A percentile compares a stretch with the other conserved stretches of the same genome.
Evolutionary conservation across 2,797 vertebrate species (phyloP).

Genomic region (Megaceryle alcyon): DNA sequence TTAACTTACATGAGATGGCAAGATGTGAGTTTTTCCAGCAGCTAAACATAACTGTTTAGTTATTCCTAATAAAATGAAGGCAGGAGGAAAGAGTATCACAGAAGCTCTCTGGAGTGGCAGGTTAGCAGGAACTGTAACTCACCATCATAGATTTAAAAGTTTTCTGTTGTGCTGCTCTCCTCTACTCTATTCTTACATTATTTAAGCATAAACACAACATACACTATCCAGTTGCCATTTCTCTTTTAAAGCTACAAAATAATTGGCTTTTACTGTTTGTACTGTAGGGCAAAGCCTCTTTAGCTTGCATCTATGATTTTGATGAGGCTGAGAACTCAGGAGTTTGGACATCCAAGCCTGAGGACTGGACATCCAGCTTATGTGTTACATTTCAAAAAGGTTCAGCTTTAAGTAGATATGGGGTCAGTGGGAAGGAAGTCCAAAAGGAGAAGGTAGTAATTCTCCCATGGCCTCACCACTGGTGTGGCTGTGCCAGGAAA

Average conservation of each 20-base stretch:
- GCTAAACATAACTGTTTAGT: not conserved
- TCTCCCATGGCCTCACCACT: not conserved
- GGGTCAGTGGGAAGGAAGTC: not conserved
- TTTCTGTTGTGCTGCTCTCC: not conserved
- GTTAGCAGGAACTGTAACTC: not conserved
- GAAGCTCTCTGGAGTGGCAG: not conserved
- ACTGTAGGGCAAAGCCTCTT: not conserved
- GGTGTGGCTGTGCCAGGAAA: not conserved
- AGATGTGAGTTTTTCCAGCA: not conserved
- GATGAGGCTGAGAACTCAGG: not conserved
- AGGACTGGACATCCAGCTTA: not conserved
- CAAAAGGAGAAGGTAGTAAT: not conserved
- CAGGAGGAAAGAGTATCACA: not conserved
- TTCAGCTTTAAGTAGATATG: not conserved
- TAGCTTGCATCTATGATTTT: not conserved
- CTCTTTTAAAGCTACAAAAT: not conserved
- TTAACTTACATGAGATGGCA: not conserved
- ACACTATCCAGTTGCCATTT: not conserved
- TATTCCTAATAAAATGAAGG: not conserved
- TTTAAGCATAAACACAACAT: not conserved
- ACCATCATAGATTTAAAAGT: not conserved
- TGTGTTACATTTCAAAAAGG: not conserved
- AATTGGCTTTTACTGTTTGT: not conserved
- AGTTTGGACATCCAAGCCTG: not conserved
- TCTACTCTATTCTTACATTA: not conserved